A percentile compares a stretch with the other conserved stretches of the same genome.
Evolutionary conservation across 2,888 invertebrate species (phyloP).

Genomic region (Agriopis marginaria): DNA sequence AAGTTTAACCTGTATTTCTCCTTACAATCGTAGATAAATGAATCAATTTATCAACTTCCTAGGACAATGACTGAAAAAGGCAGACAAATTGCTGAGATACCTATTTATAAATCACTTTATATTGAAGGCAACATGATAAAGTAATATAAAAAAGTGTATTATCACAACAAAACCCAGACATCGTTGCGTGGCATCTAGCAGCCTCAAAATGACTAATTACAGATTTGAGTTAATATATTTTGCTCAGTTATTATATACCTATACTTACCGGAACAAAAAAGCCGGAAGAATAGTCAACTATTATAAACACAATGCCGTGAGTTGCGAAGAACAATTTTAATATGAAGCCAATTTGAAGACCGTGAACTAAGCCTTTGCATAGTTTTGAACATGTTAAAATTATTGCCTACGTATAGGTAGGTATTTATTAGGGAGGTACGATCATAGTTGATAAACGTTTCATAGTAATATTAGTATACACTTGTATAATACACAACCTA

Average conservation of each 20-base stretch:
- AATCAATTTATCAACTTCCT: slow-evolving; percentile 24
- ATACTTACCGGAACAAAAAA: slow-evolving; percentile 53
- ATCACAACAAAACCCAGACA: slow-evolving; percentile 1
- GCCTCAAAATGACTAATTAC: slow-evolving; percentile 14
- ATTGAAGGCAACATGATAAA: slow-evolving; percentile 6
- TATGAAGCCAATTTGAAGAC: slow-evolving; percentile 47
- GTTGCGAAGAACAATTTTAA: slow-evolving; percentile 25
- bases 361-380: slow-evolving; percentile 55
- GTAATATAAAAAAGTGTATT: slow-evolving; percentile 2
- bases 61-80: slow-evolving; percentile 13
- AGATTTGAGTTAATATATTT: slow-evolving; percentile 21
- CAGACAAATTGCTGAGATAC: slow-evolving; percentile 17
- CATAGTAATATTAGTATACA: too few species aligned
- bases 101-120: slow-evolving; percentile 17
- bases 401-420: too few species aligned
- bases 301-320: slow-evolving; percentile 36
- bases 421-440: too few species aligned
- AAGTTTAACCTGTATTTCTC: slow-evolving; percentile 32
- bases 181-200: slow-evolving; percentile 3
- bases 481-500: too few species aligned
- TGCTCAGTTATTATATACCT: slow-evolving; percentile 23
- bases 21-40: slow-evolving; percentile 28
- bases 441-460: too few species aligned
- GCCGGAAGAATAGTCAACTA: slow-evolving; percentile 46
- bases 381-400: background rate